Conservation (phyloP, 2,113 vertebrate species). For the Ptyas mucosa region DNA sequence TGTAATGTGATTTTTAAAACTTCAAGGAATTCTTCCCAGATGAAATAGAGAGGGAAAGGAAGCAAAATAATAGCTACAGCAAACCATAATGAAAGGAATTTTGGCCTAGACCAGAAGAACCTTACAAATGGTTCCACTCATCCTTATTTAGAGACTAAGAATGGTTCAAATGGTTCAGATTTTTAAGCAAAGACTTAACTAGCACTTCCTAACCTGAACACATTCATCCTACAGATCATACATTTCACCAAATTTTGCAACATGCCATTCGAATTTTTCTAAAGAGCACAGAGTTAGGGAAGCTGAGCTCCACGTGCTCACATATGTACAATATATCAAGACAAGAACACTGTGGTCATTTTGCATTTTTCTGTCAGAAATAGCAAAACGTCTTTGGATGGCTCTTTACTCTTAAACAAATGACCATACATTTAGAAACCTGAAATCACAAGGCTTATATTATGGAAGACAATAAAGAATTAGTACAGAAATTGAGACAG, state of each 20-base stretch:
- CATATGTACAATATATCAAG: background rate
- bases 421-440: background rate
- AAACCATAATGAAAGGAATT: background rate
- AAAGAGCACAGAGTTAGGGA: background rate
- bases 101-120: background rate
- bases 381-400: background rate
- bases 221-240: background rate
- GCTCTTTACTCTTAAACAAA: background rate
- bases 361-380: background rate
- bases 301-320: background rate
- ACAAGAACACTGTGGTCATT: background rate
- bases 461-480: background rate
- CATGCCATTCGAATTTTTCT: background rate
- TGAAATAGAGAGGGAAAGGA: background rate
- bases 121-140: background rate
- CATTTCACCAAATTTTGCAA: background rate
- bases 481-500: background rate
- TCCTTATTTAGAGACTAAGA: background rate
- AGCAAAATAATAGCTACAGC: background rate
- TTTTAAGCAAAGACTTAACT: background rate
- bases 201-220: background rate
- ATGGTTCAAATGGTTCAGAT: background rate
- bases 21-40: conserved; percentile 4
- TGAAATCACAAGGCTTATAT: background rate
- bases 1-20: conserved; percentile 19